These are phyloP conservation scores for Wiebesia pumilae DNA, from an alignment of 1,140 invertebrate species.

Conservation along the genomic window DNA sequence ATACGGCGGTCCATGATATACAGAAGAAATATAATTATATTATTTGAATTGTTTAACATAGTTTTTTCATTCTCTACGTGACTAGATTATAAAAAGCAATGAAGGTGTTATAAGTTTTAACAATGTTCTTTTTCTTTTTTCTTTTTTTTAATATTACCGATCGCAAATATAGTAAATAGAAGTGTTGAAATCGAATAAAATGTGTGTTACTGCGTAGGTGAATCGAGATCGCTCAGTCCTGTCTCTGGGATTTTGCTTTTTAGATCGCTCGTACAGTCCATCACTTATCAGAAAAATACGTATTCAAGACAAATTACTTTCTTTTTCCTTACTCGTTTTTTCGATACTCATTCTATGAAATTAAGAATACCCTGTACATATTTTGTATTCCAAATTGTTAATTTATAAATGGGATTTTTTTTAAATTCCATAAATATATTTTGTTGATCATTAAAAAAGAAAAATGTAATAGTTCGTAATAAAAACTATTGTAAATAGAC, in stretches of 20 bases:
- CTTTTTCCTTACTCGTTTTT: neutral
- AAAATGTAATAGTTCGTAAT: neutral
- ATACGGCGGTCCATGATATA: conserved; percentile 56
- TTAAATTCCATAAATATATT: neutral
- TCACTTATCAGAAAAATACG: conserved; percentile 22
- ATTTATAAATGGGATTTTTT: neutral
- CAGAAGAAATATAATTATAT: conserved; percentile 70
- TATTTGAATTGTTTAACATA: conserved; percentile 68
- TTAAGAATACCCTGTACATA: conserved; percentile 23
- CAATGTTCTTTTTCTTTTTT: conserved; percentile 53
- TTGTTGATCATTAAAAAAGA: neutral
- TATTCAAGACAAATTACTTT: neutral
- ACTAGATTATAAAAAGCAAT: conserved; percentile 72
- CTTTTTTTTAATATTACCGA: conserved; percentile 60
- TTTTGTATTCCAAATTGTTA: neutral
- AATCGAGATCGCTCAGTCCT: neutral
- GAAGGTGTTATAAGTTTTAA: conserved; percentile 59
- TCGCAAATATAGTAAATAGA: conserved; percentile 65
- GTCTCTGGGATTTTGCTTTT: neutral
- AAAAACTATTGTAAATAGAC: conserved; percentile 18
- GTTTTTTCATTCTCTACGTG: conserved; percentile 64
- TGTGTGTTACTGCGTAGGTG: conserved; percentile 15
- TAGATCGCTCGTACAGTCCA: neutral
- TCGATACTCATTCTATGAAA: neutral
- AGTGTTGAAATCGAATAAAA: conserved; percentile 41